Evolutionary conservation across 2,888 invertebrate species (phyloP).

Genomic region (Anaspis maculata): DNA sequence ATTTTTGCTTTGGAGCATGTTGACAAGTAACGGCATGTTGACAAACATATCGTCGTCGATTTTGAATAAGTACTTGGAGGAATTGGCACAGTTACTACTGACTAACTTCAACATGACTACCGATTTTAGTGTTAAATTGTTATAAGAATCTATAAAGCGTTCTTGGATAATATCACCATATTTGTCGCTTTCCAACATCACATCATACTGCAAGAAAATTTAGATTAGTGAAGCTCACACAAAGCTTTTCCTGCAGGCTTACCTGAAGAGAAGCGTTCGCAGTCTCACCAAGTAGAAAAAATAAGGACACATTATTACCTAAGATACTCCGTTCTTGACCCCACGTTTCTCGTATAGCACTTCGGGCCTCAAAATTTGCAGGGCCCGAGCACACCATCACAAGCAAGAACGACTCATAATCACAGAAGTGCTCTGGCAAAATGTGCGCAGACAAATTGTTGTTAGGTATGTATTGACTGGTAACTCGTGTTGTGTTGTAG

Average conservation of each 20-base stretch:
- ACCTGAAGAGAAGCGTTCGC: conserved; percentile 48
- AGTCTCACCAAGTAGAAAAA: conserved; percentile 54
- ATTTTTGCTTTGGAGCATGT: conserved; percentile 24
- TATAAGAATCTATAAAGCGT: conserved; percentile 74
- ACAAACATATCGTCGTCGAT: conserved; percentile 84
- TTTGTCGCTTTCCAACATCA: conserved; percentile 10
- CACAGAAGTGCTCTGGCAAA: conserved; percentile 26
- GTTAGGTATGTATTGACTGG: conserved; percentile 56
- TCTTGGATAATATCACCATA: conserved; percentile 58
- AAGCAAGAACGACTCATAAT: conserved; percentile 46
- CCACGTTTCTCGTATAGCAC: conserved; percentile 66
- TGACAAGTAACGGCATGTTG: conserved; percentile 45
- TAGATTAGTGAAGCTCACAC: not conserved
- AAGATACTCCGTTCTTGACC: conserved; percentile 40
- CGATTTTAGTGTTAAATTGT: conserved; percentile 79
- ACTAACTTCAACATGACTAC: conserved; percentile 80
- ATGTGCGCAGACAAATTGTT: conserved; percentile 21
- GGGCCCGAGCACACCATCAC: conserved; percentile 72
- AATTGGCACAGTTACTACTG: conserved; percentile 53
- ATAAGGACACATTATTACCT: conserved; percentile 41
- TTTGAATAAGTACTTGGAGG: conserved; percentile 61
- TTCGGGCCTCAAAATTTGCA: conserved; percentile 55
- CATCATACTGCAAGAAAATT: conserved; percentile 8
- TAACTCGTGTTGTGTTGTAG: conserved; percentile 63
- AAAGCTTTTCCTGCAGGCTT: conserved; percentile 13